Evolutionary conservation across 2,113 vertebrate species (phyloP).

Genomic region (Microcebus jonahi): DNA sequence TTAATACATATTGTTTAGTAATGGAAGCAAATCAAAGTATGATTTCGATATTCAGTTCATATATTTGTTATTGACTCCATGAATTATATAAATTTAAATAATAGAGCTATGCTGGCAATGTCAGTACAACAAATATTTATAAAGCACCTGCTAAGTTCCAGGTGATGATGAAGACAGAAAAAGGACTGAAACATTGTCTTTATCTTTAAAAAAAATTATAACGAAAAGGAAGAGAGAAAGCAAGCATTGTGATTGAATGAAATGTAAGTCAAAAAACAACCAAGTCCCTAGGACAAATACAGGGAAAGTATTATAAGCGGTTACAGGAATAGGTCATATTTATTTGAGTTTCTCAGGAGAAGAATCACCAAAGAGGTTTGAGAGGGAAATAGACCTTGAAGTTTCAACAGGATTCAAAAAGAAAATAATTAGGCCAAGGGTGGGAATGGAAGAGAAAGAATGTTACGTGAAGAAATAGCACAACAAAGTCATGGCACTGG

Average conservation of each 20-base stretch:
- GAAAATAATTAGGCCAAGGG: background rate
- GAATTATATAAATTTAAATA: constrained; percentile 10
- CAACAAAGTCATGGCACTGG: background rate
- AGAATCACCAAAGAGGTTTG: background rate
- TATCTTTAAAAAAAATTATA: constrained; percentile 3
- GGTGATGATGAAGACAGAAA: background rate
- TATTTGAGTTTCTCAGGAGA: background rate
- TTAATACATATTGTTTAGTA: background rate
- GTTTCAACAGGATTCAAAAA: background rate
- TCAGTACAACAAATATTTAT: background rate
- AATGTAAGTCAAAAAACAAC: background rate
- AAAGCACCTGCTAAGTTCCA: background rate
- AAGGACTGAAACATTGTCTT: background rate
- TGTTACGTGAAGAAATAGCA: background rate
- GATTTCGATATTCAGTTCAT: background rate
- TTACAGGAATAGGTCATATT: background rate
- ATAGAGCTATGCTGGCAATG: background rate
- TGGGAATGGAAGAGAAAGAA: background rate
- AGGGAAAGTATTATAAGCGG: background rate
- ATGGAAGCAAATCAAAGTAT: background rate
- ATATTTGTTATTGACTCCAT: background rate
- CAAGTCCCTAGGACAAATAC: background rate
- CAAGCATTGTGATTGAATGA: background rate
- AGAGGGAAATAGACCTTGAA: background rate
- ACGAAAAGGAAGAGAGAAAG: background rate